Conservation (phyloP, 2,113 vertebrate genomes). For the Ctenomys sociabilis region DNA sequence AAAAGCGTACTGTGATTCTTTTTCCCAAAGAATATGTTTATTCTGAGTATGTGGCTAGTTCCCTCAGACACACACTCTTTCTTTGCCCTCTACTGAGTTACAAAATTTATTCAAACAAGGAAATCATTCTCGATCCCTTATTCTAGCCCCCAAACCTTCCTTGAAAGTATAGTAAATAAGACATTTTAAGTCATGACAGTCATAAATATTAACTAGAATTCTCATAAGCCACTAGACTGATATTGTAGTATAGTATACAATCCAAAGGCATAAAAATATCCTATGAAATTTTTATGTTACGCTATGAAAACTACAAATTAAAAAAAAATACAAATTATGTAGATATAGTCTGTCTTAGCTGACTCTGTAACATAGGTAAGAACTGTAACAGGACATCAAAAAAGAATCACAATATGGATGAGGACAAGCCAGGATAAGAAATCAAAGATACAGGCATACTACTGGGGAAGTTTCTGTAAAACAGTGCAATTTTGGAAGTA, state of each 20-base stretch:
- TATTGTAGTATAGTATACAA: neutral
- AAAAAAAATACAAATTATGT: neutral
- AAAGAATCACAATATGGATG: neutral
- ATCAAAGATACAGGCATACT: neutral
- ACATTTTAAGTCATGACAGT: slow-evolving; percentile 15
- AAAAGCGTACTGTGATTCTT: neutral
- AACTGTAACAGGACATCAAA: neutral
- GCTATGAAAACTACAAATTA: neutral
- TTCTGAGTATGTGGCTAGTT: neutral
- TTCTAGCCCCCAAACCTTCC: neutral
- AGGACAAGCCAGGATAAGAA: neutral
- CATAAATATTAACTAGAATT: slow-evolving; percentile 38
- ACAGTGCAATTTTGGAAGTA: neutral
- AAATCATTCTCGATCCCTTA: slow-evolving; percentile 32
- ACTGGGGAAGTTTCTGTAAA: neutral
- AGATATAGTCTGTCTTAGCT: neutral
- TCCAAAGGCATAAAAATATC: neutral
- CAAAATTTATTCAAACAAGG: slow-evolving; percentile 31
- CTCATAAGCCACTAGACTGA: neutral
- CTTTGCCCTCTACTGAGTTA: neutral
- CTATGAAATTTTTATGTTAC: neutral
- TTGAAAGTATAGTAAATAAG: neutral
- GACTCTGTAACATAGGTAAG: neutral
- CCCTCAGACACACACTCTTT: neutral
- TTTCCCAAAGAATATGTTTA: neutral